Evolutionary conservation across 2,113 vertebrate genomes (phyloP).

Genomic region (Caloenas nicobarica): DNA sequence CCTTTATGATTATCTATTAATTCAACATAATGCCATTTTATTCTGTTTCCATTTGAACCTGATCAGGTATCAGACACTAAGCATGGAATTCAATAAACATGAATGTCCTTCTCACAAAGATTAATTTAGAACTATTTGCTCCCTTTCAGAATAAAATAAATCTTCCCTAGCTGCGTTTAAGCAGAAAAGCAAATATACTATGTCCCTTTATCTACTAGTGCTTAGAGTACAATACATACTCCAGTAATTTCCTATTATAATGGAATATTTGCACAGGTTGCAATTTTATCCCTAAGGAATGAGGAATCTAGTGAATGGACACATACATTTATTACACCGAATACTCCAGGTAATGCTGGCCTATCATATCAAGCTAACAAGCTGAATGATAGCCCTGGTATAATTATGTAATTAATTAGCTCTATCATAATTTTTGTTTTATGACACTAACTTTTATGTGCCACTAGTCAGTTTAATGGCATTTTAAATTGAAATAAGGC

Average conservation of each 20-base stretch:
- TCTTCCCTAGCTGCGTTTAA: slow-evolving; percentile 29
- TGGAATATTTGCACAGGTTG: slow-evolving; percentile 26
- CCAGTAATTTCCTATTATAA: slow-evolving; percentile 30
- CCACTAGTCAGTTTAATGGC: slow-evolving; percentile 56
- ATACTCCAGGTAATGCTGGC: slow-evolving; percentile 22
- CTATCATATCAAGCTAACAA: slow-evolving; percentile 8
- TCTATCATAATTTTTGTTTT: slow-evolving; percentile 63
- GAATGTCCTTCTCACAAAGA: background rate
- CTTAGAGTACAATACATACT: background rate
- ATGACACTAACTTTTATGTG: slow-evolving; percentile 54
- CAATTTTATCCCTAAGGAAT: slow-evolving; percentile 12
- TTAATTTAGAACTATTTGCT: slow-evolving; percentile 45
- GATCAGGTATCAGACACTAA: slow-evolving; percentile 27
- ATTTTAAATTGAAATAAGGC: slow-evolving; percentile 64
- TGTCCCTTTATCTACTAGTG: background rate
- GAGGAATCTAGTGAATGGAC: slow-evolving; percentile 24
- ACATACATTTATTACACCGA: background rate
- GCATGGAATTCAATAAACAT: slow-evolving; percentile 31
- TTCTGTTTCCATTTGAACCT: slow-evolving; percentile 33
- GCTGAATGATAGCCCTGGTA: slow-evolving; percentile 1
- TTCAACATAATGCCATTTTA: slow-evolving; percentile 24
- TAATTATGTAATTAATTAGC: slow-evolving; percentile 65
- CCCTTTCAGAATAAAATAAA: background rate
- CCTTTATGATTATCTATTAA: slow-evolving; percentile 38
- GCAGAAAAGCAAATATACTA: slow-evolving; percentile 30